Conservation (phyloP, 2,113 vertebrate species). For the Cricetomys ansorgei region DNA sequence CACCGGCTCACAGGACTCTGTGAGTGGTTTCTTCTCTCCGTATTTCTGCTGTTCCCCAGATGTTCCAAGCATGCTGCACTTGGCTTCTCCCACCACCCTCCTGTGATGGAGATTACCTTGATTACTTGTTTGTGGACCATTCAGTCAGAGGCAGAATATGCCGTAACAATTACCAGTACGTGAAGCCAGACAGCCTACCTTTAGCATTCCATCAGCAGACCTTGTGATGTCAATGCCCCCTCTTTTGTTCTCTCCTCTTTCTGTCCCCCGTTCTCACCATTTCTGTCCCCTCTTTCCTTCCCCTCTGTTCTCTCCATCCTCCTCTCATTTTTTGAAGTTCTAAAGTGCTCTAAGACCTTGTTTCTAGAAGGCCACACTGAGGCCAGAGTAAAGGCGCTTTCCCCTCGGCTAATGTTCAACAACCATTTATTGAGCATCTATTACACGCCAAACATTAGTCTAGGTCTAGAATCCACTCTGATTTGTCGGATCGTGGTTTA, state of each 20-base stretch:
- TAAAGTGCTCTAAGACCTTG: constrained; percentile 19
- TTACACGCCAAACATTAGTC: not conserved
- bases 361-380: not conserved
- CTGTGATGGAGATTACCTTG: constrained; percentile 79
- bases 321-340: not conserved
- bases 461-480: not conserved
- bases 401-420: not conserved
- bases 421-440: not conserved
- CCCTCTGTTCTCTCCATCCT: too few species aligned
- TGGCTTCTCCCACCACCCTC: constrained; percentile 70
- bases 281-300: not conserved
- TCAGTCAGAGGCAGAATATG: constrained; percentile 78
- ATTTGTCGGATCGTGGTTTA: not conserved
- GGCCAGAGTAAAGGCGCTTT: not conserved
- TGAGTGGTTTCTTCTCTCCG: not conserved
- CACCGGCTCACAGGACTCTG: constrained; percentile 67
- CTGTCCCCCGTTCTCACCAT: too few species aligned
- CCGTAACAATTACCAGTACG: constrained; percentile 73
- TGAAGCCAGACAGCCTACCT: constrained; percentile 64
- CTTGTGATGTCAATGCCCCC: not conserved
- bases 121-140: constrained; percentile 79
- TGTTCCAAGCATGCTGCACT: constrained; percentile 82
- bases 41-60: constrained; percentile 80
- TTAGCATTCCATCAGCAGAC: constrained; percentile 71
- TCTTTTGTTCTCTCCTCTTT: too few species aligned